These are phyloP conservation scores for Cremastinae sp. DNA, from an alignment of 2,888 invertebrate genomes.

Conservation along the genomic window DNA sequence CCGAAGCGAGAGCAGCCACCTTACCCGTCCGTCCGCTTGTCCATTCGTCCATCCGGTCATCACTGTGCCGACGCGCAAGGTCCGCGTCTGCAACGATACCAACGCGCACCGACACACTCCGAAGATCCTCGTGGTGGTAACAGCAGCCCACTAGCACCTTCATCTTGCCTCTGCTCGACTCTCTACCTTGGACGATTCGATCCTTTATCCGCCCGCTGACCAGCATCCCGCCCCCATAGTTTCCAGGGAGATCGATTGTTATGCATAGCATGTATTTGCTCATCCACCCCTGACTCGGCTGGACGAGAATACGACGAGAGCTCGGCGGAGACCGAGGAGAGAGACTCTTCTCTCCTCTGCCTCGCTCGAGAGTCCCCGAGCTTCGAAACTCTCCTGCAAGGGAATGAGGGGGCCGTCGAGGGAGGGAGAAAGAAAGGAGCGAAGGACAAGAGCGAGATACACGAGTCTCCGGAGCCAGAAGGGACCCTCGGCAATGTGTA, in stretches of 20 bases:
- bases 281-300: slow-evolving; percentile 69
- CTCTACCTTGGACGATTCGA: slow-evolving; percentile 64
- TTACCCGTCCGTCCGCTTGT: slow-evolving; percentile 43
- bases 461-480: slow-evolving; percentile 68
- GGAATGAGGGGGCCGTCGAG: slow-evolving; percentile 17
- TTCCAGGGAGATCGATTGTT: slow-evolving; percentile 81
- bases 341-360: slow-evolving; percentile 12
- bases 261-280: slow-evolving; percentile 81
- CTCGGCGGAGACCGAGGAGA: slow-evolving; percentile 24
- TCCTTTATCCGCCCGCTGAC: slow-evolving; percentile 77
- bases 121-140: slow-evolving; percentile 1
- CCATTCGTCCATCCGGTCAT: slow-evolving; percentile 51
- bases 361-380: slow-evolving; percentile 25
- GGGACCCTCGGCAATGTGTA: slow-evolving; percentile 65
- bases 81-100: slow-evolving; percentile 49
- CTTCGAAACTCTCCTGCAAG: slow-evolving; percentile 50
- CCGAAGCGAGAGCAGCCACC: slow-evolving; percentile 21
- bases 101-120: slow-evolving; percentile 17
- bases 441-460: slow-evolving; percentile 54
- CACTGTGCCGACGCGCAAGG: slow-evolving; percentile 37
- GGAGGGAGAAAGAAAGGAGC: slow-evolving; percentile 24
- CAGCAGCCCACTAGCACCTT: slow-evolving; percentile 46
- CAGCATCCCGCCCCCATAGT: slow-evolving; percentile 77
- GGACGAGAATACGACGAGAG: slow-evolving; percentile 52
- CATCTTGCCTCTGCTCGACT: slow-evolving; percentile 53